Conservation (phyloP, 2,797 vertebrate species). For the Semotilus atromaculatus region DNA sequence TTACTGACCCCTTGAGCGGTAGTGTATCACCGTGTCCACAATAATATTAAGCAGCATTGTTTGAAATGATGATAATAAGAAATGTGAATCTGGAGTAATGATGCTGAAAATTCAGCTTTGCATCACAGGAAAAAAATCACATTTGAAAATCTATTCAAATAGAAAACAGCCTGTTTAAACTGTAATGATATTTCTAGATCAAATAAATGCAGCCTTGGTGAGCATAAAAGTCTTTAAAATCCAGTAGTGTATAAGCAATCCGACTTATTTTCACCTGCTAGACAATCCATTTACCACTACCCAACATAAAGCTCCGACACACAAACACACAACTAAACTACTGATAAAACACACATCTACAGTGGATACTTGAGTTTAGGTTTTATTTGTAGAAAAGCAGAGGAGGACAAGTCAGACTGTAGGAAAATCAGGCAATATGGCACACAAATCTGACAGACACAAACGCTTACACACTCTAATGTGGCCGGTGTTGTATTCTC, state of each 20-base stretch:
- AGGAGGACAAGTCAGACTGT: conserved; percentile 35
- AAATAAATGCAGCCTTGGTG: background rate
- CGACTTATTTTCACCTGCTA: background rate
- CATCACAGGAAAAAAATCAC: background rate
- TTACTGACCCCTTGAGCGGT: background rate
- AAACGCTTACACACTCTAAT: background rate
- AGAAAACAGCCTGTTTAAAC: background rate
- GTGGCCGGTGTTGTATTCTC: background rate
- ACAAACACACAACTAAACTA: background rate
- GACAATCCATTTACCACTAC: background rate
- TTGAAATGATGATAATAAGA: background rate
- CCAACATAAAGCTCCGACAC: background rate
- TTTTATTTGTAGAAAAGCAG: conserved; percentile 36
- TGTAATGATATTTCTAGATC: background rate
- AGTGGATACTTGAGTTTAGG: background rate
- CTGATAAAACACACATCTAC: background rate
- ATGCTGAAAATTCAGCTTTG: background rate
- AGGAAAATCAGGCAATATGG: conserved; percentile 51
- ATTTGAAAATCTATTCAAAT: background rate
- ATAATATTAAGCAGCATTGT: background rate
- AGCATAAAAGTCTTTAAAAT: background rate
- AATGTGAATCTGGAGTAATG: background rate
- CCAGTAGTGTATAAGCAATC: background rate
- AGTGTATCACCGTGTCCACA: background rate
- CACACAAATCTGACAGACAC: conserved; percentile 36